Evolutionary conservation across 2,113 vertebrate species (phyloP).

Genomic region (Sylvicapra grimmia): DNA sequence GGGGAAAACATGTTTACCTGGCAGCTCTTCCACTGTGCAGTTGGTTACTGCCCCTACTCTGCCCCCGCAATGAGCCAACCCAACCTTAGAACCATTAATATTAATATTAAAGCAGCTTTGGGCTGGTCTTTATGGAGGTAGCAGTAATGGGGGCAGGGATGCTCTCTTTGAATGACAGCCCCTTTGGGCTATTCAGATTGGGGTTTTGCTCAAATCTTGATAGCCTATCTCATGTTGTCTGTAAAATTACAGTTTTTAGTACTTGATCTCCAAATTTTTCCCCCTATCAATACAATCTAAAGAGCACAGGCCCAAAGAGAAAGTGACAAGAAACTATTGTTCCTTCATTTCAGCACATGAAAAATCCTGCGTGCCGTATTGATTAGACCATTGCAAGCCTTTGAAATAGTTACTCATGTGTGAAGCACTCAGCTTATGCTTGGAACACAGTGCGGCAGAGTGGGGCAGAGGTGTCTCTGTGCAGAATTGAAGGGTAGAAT

Average conservation of each 20-base stretch:
- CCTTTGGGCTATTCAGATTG: not conserved
- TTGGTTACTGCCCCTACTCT: constrained; percentile 47
- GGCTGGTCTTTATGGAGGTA: constrained; percentile 19
- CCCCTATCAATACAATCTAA: not conserved
- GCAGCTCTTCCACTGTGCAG: constrained; percentile 58
- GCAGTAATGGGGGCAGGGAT: not conserved
- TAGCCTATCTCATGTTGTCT: not conserved
- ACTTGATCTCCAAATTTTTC: not conserved
- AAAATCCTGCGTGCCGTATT: not conserved
- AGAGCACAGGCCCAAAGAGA: constrained; percentile 39
- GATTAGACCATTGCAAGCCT: not conserved
- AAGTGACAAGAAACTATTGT: not conserved
- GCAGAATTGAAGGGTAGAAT: not conserved
- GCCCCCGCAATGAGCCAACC: constrained; percentile 25
- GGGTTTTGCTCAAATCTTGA: not conserved
- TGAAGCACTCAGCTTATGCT: not conserved
- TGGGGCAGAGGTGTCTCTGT: not conserved
- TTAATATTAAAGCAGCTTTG: constrained; percentile 38
- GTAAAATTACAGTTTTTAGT: not conserved
- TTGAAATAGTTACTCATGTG: not conserved
- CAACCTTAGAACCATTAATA: constrained; percentile 55
- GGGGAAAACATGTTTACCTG: constrained; percentile 44
- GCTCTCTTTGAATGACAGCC: not conserved
- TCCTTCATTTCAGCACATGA: not conserved
- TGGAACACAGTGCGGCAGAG: not conserved